Evolutionary conservation across 2,797 vertebrate species (phyloP).

Genomic region (Margarornis squamiger): DNA sequence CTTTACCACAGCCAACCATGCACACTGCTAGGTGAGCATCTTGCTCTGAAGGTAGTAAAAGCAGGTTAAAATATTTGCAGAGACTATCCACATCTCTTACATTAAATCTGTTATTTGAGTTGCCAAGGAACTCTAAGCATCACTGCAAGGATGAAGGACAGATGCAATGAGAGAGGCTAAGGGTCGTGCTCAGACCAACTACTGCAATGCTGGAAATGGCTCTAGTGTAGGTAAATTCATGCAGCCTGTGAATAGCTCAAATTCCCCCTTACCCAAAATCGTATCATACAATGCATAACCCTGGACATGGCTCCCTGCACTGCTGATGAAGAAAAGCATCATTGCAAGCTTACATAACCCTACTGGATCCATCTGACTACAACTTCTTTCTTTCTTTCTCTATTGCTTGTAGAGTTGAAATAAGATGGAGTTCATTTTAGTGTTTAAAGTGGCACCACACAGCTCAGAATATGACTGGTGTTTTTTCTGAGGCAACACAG

Average conservation of each 20-base stretch:
- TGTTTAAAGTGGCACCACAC: neutral
- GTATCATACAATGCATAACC: neutral
- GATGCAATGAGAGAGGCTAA: neutral
- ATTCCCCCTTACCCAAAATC: neutral
- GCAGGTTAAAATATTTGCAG: neutral
- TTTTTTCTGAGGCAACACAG: neutral
- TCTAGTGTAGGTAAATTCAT: neutral
- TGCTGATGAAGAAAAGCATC: neutral
- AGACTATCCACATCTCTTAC: neutral
- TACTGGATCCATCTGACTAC: neutral
- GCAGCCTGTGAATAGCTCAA: neutral
- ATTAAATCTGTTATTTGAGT: neutral
- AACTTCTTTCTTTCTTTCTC: neutral
- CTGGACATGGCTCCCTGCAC: neutral
- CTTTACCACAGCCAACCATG: neutral
- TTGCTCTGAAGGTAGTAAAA: neutral
- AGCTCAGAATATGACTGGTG: neutral
- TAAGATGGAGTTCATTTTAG: neutral
- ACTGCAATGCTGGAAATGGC: neutral
- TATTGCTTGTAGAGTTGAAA: neutral
- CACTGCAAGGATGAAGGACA: neutral
- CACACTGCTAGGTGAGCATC: neutral
- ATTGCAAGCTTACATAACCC: neutral
- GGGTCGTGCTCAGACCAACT: neutral
- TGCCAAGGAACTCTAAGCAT: neutral